Percentiles rank a stretch among this genome's conserved stretches.
phyloP scores from a whole-genome alignment of 64 coral and sea anemone species.

The Astreopora myriophthalma region DNA sequence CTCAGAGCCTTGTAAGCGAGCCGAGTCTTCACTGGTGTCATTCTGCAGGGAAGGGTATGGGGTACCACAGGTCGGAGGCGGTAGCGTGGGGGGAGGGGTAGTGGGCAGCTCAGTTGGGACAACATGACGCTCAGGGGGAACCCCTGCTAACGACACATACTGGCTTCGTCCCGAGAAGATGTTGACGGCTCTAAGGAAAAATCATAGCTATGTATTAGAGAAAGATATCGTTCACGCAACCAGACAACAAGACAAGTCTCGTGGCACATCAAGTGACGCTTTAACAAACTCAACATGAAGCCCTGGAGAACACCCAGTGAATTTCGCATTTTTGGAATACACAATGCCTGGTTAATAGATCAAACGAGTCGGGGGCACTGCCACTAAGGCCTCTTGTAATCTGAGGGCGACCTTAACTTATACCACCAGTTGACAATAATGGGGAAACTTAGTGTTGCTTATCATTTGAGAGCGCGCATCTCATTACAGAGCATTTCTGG shows the following conservation, averaged over 20 bases:
- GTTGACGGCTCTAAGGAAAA: constrained; percentile 44
- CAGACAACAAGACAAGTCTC: background rate
- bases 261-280: background rate
- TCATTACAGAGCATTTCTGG: too few species aligned
- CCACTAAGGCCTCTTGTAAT: too few species aligned
- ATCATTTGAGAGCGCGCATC: too few species aligned
- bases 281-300: too few species aligned
- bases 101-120: constrained; percentile 77
- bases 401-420: too few species aligned
- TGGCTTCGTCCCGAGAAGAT: constrained; percentile 82
- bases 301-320: too few species aligned
- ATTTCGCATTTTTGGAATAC: too few species aligned
- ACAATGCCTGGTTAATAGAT: too few species aligned
- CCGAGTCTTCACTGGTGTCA: constrained; percentile 34
- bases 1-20: constrained; percentile 55
- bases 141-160: constrained; percentile 83
- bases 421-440: too few species aligned
- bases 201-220: background rate
- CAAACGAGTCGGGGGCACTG: too few species aligned
- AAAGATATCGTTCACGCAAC: background rate
- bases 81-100: constrained; percentile 81
- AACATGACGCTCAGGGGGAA: constrained; percentile 59
- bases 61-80: constrained; percentile 81
- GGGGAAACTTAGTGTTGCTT: too few species aligned
- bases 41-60: constrained; percentile 51